Conservation (phyloP, 2,797 vertebrate species). For the Trichosurus vulpecula region DNA sequence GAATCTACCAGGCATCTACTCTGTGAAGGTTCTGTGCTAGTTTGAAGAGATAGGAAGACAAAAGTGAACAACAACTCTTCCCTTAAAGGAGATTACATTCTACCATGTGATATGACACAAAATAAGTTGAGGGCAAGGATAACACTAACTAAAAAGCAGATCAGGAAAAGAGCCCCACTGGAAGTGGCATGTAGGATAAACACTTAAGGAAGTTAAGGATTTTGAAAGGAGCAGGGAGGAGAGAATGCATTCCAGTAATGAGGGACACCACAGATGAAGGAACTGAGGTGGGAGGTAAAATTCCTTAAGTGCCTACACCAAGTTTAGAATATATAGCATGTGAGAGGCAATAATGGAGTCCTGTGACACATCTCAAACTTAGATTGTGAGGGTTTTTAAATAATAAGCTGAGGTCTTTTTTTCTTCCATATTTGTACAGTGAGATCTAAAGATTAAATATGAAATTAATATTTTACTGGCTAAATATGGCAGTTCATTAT, state of each 20-base stretch:
- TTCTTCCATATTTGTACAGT: neutral
- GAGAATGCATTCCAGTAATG: neutral
- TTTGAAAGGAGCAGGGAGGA: neutral
- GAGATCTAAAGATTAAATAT: neutral
- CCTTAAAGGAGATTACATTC: neutral
- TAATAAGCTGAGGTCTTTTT: neutral
- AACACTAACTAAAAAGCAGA: neutral
- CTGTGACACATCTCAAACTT: neutral
- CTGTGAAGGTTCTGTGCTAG: neutral
- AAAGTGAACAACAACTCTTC: neutral
- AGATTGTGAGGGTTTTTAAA: neutral
- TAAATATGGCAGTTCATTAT: neutral
- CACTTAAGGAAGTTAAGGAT: neutral
- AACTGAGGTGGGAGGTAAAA: neutral
- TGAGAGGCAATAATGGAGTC: neutral
- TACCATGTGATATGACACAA: neutral
- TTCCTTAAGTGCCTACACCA: neutral
- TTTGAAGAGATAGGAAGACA: neutral
- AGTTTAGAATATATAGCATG: neutral
- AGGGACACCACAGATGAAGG: fast-evolving
- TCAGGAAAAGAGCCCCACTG: neutral
- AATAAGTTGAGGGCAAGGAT: neutral
- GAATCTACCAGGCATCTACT: neutral
- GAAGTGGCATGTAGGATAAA: neutral
- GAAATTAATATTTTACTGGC: neutral